Evolutionary conservation across 2,888 invertebrate genomes (phyloP).

Genomic region (Athalia circularis): DNA sequence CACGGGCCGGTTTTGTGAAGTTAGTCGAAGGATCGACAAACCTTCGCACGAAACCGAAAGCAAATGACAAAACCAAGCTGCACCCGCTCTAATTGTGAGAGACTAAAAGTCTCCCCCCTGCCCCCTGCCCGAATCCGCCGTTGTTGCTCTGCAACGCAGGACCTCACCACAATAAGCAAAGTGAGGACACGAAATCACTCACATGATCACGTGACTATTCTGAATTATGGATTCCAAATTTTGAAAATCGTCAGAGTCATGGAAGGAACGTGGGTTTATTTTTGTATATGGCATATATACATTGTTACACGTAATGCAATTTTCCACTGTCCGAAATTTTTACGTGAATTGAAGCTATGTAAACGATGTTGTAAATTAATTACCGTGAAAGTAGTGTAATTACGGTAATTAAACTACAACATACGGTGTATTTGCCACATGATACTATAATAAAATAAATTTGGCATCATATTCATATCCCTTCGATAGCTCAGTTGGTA

Average conservation of each 20-base stretch:
- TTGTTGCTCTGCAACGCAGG: not conserved
- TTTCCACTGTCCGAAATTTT: not conserved
- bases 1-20: not conserved
- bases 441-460: not conserved
- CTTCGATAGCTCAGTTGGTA: slow-evolving; percentile 75
- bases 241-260: not conserved
- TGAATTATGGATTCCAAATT: not conserved
- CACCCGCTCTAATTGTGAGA: not conserved
- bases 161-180: not conserved
- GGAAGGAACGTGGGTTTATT: no score
- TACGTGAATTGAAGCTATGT: not conserved
- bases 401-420: not conserved
- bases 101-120: not conserved
- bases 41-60: not conserved
- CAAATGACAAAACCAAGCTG: not conserved
- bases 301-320: not conserved
- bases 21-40: not conserved
- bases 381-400: not conserved
- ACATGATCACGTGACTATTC: not conserved
- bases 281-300: not conserved
- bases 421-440: not conserved
- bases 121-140: not conserved
- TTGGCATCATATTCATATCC: slow-evolving; percentile 42
- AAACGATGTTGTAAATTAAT: not conserved
- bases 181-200: not conserved